These are phyloP conservation scores for Dreissena polymorpha DNA, from an alignment of 1,140 invertebrate species.

Conservation along the genomic window DNA sequence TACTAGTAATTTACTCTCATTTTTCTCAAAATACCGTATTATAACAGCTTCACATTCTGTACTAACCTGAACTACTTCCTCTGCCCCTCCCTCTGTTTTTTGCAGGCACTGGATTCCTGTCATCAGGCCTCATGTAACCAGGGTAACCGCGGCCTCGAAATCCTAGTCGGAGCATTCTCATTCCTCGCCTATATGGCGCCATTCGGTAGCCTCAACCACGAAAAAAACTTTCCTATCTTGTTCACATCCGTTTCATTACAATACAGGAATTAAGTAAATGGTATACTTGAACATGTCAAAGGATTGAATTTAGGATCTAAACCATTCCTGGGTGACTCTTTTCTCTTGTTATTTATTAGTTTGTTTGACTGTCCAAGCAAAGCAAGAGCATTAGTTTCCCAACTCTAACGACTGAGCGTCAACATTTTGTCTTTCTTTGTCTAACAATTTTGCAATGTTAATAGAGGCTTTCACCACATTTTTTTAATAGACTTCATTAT, in stretches of 20 bases:
- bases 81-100: constrained; percentile 34
- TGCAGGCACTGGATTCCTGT: not conserved
- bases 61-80: constrained; percentile 40
- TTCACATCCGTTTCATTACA: constrained; percentile 28
- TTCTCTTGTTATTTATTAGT: constrained; percentile 21
- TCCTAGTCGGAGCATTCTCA: not conserved
- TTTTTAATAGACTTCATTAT: constrained; percentile 12
- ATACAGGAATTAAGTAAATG: constrained; percentile 32
- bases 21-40: no score
- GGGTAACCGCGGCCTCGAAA: not conserved
- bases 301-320: constrained; percentile 32
- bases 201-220: constrained; percentile 12
- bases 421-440: not conserved
- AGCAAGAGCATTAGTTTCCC: constrained; percentile 12
- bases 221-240: constrained; percentile 14
- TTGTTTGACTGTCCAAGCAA: constrained; percentile 8
- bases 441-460: constrained; percentile 9
- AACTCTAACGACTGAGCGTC: not conserved
- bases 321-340: constrained; percentile 18
- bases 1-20: no score
- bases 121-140: not conserved
- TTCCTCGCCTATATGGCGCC: constrained; percentile 15
- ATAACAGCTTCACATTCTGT: no score
- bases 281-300: constrained; percentile 11
- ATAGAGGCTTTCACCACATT: constrained; percentile 12